Evolutionary conservation across 2,797 vertebrate species (phyloP).

Genomic region (Harpagifer antarcticus): DNA sequence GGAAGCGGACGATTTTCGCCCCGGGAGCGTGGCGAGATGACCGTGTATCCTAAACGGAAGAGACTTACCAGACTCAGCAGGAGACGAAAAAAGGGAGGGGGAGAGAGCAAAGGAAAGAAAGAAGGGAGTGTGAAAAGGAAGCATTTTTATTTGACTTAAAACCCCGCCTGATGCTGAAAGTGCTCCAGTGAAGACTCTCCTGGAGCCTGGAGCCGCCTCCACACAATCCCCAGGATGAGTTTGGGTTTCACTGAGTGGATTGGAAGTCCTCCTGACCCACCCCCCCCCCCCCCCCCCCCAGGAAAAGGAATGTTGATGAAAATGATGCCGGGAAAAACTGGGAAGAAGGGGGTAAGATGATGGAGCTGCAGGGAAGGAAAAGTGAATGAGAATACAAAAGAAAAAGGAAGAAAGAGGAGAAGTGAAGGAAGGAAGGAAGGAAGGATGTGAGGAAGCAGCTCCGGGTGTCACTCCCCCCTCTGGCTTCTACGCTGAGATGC

Average conservation of each 20-base stretch:
- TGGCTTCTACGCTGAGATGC: slow-evolving; percentile 55
- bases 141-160: slow-evolving; percentile 35
- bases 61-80: slow-evolving; percentile 42
- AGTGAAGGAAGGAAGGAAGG: not conserved
- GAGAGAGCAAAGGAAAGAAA: slow-evolving; percentile 4
- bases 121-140: not conserved
- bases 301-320: slow-evolving; percentile 24
- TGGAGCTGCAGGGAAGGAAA: not conserved
- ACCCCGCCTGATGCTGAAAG: slow-evolving; percentile 25
- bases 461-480: slow-evolving; percentile 31
- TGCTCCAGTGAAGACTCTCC: slow-evolving; percentile 7
- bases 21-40: slow-evolving; percentile 25
- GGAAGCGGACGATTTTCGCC: slow-evolving; percentile 24
- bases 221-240: slow-evolving; percentile 36
- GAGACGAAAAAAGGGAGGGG: not conserved
- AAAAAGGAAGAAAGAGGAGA: not conserved
- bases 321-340: slow-evolving; percentile 10
- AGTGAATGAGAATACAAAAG: not conserved
- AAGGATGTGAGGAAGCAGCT: slow-evolving; percentile 15
- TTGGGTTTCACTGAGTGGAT: slow-evolving; percentile 49
- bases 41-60: slow-evolving; percentile 33
- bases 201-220: slow-evolving; percentile 19
- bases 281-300: too few species aligned
- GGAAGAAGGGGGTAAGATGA: slow-evolving; percentile 5
- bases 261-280: slow-evolving; percentile 20